Conservation (phyloP, 2,888 invertebrate species). For the Idaea aversata region DNA sequence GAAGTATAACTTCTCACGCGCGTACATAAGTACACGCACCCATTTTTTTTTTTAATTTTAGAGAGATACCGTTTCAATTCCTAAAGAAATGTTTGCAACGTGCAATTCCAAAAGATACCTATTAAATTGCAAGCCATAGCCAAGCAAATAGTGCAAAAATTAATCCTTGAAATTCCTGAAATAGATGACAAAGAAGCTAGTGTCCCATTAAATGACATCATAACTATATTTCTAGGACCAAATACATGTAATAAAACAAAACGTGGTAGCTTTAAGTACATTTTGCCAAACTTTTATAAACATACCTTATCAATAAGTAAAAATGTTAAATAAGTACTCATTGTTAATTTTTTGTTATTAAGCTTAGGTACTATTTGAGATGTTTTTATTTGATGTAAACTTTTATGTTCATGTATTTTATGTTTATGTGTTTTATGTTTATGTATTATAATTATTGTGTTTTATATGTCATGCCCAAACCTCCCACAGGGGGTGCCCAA, state of each 20-base stretch:
- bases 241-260: too few relatives aligned
- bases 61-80: slow-evolving; percentile 18
- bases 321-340: too few relatives aligned
- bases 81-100: slow-evolving; percentile 18
- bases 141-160: slow-evolving; percentile 20
- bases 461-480: slow-evolving; percentile 9
- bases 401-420: too few relatives aligned
- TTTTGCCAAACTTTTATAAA: too few relatives aligned
- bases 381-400: too few relatives aligned
- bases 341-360: slow-evolving; percentile 8
- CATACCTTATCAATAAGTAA: too few relatives aligned
- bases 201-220: too few relatives aligned
- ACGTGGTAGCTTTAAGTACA: too few relatives aligned
- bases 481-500: slow-evolving; percentile 11
- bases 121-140: slow-evolving; percentile 24
- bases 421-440: too few relatives aligned
- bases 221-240: too few relatives aligned
- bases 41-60: slow-evolving; percentile 1
- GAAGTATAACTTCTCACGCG: too few relatives aligned
- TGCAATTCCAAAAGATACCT: slow-evolving; percentile 21
- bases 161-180: slow-evolving; percentile 24
- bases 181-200: slow-evolving; percentile 21
- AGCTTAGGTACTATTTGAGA: slow-evolving; percentile 12
- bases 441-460: slow-evolving; percentile 4
- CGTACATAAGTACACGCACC: too few relatives aligned